Base-by-base conservation (phyloP, 2,797 vertebrate genomes). In the Buceros bicornis region DNA sequence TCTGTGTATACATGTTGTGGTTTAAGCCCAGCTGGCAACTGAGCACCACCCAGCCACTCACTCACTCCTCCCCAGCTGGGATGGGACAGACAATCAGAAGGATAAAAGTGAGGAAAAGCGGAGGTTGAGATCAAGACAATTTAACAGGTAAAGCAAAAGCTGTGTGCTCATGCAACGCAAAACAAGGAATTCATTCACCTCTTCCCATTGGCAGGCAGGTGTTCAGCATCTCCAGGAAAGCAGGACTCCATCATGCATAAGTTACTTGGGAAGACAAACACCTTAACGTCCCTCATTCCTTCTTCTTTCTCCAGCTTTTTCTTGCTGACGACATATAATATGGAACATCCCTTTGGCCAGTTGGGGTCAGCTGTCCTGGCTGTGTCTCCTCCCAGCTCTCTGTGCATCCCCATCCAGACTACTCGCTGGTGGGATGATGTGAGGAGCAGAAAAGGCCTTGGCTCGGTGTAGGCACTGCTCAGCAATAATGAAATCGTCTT, bases 61-160 rank as follows among this genome's bases (percentile, higher is more conserved):
- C 16, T 47, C 11, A 5, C 5, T 9, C 21, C n/a, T 20, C 26
- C 3, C 3, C 2, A 10, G 12, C 3, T 56, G n/a, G 42, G 51
- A 35, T 47, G 4, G 26, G 7, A 5, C 22, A 26, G 17, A 72
- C 31, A 33, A 56, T 72, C 12, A 6, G 16, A 43, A 72, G 21
- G 22, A 22, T 11, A 43, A 14, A 71, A 71, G 37, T 25, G 16
- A n/a, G 21, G 42, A 71, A 54, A 71, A 9, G 13, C 26, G 2
- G 31, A 29, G 22, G 10, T 6, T 71, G 37, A n/a, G 28, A n/a
- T 13, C 42, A 54, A 54, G 33, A 6, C 14, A 53, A 14, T 40
- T 70, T 53, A 37, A 48, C 8, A 51, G 19, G 48, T 20, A 37
- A 51, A 69, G 47, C 48, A 51, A 69, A 67, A 24, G n/a, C 22